phyloP scores from a whole-genome alignment of 2,888 invertebrate genomes.

The Lydus trimaculatus region DNA sequence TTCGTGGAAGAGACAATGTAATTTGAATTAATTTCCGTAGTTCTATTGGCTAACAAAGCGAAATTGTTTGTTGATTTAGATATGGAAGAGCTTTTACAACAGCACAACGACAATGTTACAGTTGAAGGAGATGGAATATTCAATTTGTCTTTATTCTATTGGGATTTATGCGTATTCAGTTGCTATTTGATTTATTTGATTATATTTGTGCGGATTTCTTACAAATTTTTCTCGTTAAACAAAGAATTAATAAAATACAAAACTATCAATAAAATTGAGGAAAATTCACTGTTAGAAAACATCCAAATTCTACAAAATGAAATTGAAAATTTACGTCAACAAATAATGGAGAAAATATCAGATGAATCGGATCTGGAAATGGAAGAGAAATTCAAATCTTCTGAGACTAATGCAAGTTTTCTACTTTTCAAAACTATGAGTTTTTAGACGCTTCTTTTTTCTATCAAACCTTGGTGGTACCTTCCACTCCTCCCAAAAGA shows the following conservation, averaged over 20 bases:
- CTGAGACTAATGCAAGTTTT: too few species aligned
- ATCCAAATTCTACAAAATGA: constrained; percentile 20
- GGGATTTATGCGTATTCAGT: constrained; percentile 24
- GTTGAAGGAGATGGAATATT: neutral
- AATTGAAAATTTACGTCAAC: constrained; percentile 13
- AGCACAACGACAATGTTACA: neutral
- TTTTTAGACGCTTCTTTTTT: too few species aligned
- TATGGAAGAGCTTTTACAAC: constrained; percentile 15
- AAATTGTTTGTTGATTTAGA: constrained; percentile 10
- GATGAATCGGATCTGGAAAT: constrained; percentile 23
- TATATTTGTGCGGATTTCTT: constrained; percentile 23
- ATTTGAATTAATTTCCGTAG: constrained; percentile 10
- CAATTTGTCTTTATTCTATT: constrained; percentile 17
- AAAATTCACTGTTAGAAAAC: neutral
- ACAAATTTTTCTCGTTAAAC: constrained; percentile 13
- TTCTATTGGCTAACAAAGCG: neutral
- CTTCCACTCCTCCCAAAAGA: too few species aligned
- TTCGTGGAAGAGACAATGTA: constrained; percentile 25
- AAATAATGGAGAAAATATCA: constrained; percentile 24
- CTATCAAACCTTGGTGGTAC: too few species aligned
- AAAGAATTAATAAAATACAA: neutral
- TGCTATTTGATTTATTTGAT: constrained; percentile 25
- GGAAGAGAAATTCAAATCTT: constrained; percentile 19
- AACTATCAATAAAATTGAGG: too few species aligned
- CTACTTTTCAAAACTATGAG: constrained; percentile 14